phyloP scores from a whole-genome alignment of 1,140 invertebrate species.

The Drepana arcuata region DNA sequence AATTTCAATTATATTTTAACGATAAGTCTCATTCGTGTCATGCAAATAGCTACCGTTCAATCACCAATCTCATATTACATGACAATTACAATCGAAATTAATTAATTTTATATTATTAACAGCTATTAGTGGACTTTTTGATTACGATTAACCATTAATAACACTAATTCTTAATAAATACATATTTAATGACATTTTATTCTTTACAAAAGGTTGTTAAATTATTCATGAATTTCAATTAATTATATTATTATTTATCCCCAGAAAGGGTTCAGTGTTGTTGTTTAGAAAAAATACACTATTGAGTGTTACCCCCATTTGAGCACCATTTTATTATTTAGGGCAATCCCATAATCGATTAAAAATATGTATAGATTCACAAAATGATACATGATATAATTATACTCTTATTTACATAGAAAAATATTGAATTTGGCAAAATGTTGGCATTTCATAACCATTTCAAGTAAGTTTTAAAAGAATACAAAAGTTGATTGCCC shows the following conservation, averaged over 20 bases:
- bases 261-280: too few relatives aligned
- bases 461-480: too few relatives aligned
- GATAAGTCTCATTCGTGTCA: conserved; percentile 37
- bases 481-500: too few relatives aligned
- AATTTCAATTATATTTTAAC: too few relatives aligned
- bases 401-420: too few relatives aligned
- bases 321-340: conserved; percentile 4
- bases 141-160: too few relatives aligned
- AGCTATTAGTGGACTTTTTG: conserved; percentile 22
- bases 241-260: conserved; percentile 13
- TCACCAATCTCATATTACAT: conserved; percentile 23
- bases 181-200: conserved; percentile 3
- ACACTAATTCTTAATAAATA: conserved; percentile 17
- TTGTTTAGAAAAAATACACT: conserved; percentile 1
- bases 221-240: conserved; percentile 4
- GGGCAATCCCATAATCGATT: background rate
- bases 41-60: conserved; percentile 39
- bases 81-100: conserved; percentile 26
- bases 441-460: too few relatives aligned
- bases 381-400: conserved; percentile 6
- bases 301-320: background rate
- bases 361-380: conserved; percentile 17
- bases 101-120: conserved; percentile 11
- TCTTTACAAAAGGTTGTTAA: conserved; percentile 4
- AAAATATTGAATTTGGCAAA: too few relatives aligned